Percentiles rank a stretch among this genome's conserved stretches.
These are phyloP conservation scores for Coilia nasus DNA, from an alignment of 2,797 vertebrate species.

Conservation along the genomic window DNA sequence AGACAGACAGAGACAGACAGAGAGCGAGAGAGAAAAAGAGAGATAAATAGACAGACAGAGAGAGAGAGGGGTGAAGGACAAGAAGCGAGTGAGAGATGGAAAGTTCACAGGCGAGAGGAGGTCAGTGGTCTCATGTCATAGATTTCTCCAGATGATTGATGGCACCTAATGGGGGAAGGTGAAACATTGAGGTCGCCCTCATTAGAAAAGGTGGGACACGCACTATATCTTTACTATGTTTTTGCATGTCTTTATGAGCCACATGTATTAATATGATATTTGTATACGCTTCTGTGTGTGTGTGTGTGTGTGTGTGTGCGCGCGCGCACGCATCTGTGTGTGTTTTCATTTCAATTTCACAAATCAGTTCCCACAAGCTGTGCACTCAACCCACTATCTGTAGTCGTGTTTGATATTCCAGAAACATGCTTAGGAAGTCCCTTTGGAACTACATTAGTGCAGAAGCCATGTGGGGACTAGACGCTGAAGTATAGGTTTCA, in stretches of 20 bases:
- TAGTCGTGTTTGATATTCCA: not conserved
- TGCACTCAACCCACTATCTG: not conserved
- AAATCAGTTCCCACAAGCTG: not conserved
- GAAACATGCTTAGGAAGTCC: not conserved
- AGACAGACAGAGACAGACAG: not conserved
- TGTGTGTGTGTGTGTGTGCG: not conserved
- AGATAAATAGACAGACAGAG: not conserved
- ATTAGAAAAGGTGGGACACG: not conserved
- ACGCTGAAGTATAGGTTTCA: not conserved
- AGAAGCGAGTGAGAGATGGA: not conserved
- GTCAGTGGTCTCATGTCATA: constrained; percentile 45
- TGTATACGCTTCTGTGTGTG: too few relatives aligned
- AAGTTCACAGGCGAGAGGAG: not conserved
- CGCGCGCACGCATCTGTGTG: too few relatives aligned
- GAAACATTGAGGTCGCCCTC: not conserved
- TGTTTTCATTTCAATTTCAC: not conserved
- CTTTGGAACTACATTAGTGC: not conserved
- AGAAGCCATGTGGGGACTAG: not conserved
- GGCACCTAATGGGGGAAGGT: not conserved
- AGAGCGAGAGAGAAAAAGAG: constrained; percentile 4
- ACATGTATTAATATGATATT: not conserved
- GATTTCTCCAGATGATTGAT: constrained; percentile 27
- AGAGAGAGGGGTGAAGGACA: not conserved
- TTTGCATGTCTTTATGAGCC: not conserved
- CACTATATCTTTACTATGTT: not conserved